Evolutionary conservation across 2,797 vertebrate species (phyloP).

Genomic region (Phrynocephalus guinanensis): DNA sequence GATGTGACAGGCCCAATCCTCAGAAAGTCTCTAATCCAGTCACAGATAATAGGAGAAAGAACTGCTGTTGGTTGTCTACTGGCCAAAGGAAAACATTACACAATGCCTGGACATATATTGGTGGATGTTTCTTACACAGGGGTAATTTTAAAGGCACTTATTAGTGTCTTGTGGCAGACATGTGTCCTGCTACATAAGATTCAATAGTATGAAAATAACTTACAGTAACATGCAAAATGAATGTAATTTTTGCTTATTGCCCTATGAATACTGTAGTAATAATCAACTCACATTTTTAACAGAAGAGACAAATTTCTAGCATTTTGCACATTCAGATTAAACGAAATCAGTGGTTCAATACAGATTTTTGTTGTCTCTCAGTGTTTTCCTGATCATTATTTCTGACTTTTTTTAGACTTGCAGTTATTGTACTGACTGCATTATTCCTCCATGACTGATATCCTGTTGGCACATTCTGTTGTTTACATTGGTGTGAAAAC

Average conservation of each 20-base stretch:
- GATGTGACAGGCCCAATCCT: too few species aligned
- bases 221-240: not conserved
- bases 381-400: not conserved
- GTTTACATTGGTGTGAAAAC: conserved; percentile 7
- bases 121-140: not conserved
- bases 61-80: not conserved
- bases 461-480: not conserved
- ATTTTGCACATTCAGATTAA: not conserved
- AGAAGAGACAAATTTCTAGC: not conserved
- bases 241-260: not conserved
- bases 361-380: not conserved
- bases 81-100: not conserved
- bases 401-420: not conserved
- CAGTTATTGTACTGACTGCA: not conserved
- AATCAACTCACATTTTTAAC: not conserved
- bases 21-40: too few species aligned
- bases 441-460: not conserved
- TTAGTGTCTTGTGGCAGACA: not conserved
- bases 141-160: not conserved
- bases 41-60: too few species aligned
- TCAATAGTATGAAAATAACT: not conserved
- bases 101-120: not conserved
- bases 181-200: not conserved
- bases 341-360: not conserved
- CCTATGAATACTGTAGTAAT: not conserved